Evolutionary conservation across 2,113 vertebrate species (phyloP).

Genomic region (Chaetorhynchus papuensis): DNA sequence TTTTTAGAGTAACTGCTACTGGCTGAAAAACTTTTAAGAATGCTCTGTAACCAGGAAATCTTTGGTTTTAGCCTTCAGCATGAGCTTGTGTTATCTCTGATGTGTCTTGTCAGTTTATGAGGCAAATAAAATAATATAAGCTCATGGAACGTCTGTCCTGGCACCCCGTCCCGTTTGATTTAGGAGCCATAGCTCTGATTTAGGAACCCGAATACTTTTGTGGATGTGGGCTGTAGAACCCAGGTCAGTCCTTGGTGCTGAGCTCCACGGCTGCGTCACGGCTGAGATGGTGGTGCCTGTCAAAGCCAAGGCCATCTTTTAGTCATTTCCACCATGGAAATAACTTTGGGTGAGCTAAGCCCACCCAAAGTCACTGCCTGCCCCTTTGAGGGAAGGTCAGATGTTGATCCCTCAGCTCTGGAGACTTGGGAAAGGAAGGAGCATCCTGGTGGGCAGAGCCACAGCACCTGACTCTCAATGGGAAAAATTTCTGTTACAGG

Average conservation of each 20-base stretch:
- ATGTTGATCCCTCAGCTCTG: background rate
- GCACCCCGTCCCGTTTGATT: too few relatives aligned
- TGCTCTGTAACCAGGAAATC: too few relatives aligned
- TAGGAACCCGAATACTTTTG: rapidly evolving
- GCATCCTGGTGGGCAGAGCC: background rate
- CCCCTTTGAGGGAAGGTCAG: background rate
- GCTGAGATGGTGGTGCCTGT: background rate
- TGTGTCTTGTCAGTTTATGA: too few relatives aligned
- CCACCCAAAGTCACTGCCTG: background rate
- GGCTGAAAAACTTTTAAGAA: too few relatives aligned
- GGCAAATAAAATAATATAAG: too few relatives aligned
- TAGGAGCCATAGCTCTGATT: background rate
- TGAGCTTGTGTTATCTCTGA: too few relatives aligned
- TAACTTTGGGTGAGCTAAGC: background rate
- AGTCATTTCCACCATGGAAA: background rate
- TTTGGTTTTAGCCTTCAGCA: too few relatives aligned
- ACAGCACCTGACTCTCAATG: background rate
- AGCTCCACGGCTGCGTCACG: background rate
- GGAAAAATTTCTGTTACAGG: background rate
- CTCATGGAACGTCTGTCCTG: too few relatives aligned
- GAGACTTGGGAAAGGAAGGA: background rate
- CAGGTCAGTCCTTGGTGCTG: background rate
- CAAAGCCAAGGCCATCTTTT: background rate
- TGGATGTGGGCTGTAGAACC: background rate
- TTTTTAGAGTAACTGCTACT: too few relatives aligned